Percentiles rank a stretch among this genome's conserved stretches.
These are phyloP conservation scores for Polyommatus icarus DNA, from an alignment of 2,888 invertebrate species.

Conservation along the genomic window DNA sequence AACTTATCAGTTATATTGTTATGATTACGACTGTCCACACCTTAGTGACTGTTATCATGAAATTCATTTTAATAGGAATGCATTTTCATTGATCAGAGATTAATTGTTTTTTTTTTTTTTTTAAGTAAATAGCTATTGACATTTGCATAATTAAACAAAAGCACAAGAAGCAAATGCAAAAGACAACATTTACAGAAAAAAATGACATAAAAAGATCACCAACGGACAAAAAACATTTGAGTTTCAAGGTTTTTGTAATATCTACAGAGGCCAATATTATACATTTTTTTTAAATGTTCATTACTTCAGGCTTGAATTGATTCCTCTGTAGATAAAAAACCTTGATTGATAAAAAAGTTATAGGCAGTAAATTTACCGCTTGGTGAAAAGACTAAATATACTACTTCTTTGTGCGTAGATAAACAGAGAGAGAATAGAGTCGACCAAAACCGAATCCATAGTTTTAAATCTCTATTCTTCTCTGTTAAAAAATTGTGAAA, in stretches of 20 bases:
- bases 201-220: slow-evolving; percentile 30
- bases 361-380: slow-evolving; percentile 38
- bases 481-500: not conserved
- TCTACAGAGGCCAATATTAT: not conserved
- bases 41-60: not conserved
- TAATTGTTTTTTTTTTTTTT: not conserved
- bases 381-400: slow-evolving; percentile 36
- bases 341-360: slow-evolving; percentile 8
- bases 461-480: not conserved
- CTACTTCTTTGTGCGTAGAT: slow-evolving; percentile 40
- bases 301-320: not conserved
- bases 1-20: not conserved
- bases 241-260: not conserved
- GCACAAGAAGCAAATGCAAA: slow-evolving; percentile 60
- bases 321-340: not conserved
- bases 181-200: slow-evolving; percentile 46
- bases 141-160: slow-evolving; percentile 54
- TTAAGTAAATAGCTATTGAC: slow-evolving; percentile 43
- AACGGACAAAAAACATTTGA: not conserved
- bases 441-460: not conserved
- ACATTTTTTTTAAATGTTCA: not conserved
- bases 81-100: not conserved
- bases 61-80: not conserved
- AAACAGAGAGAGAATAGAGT: slow-evolving; percentile 34
- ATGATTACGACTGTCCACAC: not conserved